Evolutionary conservation across 2,888 invertebrate genomes (phyloP), one percentile per base, ranked within the genome.

Genomic region (Drosophila emarginata): DNA sequence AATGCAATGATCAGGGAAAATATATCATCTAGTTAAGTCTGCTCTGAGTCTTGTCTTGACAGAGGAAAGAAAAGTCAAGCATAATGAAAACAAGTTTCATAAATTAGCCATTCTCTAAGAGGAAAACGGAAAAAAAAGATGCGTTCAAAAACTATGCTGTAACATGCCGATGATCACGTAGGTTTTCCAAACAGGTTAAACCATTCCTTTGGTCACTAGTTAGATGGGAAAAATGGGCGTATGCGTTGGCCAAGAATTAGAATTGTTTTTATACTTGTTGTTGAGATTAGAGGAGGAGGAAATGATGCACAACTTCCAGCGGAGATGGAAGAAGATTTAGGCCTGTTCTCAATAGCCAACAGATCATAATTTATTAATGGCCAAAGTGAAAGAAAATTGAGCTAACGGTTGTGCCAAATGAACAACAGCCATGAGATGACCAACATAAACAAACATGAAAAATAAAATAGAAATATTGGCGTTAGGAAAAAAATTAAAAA

Each of bases 401-500:
- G 76, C 80, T 85, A 79, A 64, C 50, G 69, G 72, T 72, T 81
- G 80, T 77, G 80, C 85, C 74, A 78, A 78, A 85, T 81, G 74
- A 71, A 67, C 65, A 67, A 58, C 37, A 52, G 61, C 14, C 66
- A 61, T 66, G 53, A 72, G 78, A 79, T 79, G 81, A 79, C 79
- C 82, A 84, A 78, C 82, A 78, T 45, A 61, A 76, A 66, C 36
- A 21, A 51, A 51, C 18, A 15, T 59, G 28, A 59, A 60, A 50
- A 62, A 56, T 32, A 14, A 50, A 61, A 50, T 7, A 45, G 45
- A 54, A 36, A 36, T 54, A 54, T 54, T 45, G 45, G 54, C 36
- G 12, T 50, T 12, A 12, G 18, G 32, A 40, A 64, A 60, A 64
- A 59, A 11, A 28, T n/a, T n/a, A n/a, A n/a, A n/a, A n/a, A 50